A percentile compares a stretch with the other conserved stretches of the same genome.
These are phyloP conservation scores for Ammospiza maritima DNA, from an alignment of 2,797 vertebrate genomes.

Conservation along the genomic window DNA sequence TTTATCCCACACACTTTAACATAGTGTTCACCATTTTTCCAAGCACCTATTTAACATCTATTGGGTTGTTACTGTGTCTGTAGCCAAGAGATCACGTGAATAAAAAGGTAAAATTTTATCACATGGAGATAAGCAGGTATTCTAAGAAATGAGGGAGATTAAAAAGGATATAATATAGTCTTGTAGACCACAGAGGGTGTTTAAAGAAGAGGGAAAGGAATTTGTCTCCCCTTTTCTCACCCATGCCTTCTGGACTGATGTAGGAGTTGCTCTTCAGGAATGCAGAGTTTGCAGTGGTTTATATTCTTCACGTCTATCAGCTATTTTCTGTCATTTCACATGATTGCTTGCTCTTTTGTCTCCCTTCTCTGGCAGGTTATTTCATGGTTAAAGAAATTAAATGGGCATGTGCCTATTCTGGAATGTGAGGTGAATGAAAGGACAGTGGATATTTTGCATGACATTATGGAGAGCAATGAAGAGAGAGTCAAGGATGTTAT, in stretches of 20 bases:
- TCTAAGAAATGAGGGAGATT: neutral
- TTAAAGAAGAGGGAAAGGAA: neutral
- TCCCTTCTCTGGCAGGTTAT: slow-evolving; percentile 75
- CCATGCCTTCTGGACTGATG: neutral
- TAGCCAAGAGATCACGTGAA: neutral
- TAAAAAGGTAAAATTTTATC: neutral
- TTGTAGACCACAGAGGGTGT: neutral
- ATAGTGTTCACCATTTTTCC: neutral
- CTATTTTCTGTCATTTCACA: neutral
- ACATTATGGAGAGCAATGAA: slow-evolving; percentile 77
- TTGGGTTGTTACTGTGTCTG: neutral
- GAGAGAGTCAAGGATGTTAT: slow-evolving; percentile 75
- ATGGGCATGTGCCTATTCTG: slow-evolving; percentile 75
- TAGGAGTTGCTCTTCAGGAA: neutral
- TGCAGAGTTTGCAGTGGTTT: neutral
- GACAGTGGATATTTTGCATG: slow-evolving; percentile 81
- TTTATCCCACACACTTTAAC: accelerated
- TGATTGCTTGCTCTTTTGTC: neutral
- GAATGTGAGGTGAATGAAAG: slow-evolving; percentile 80
- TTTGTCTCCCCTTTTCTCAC: neutral
- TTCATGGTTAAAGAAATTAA: slow-evolving; percentile 82
- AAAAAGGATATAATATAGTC: neutral
- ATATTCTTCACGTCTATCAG: neutral
- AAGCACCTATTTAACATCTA: neutral
- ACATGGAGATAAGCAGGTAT: neutral